Evolutionary conservation across 2,888 invertebrate genomes (phyloP), one percentile per base, ranked within the genome.

Genomic region (Omphaloscelis lunosa): DNA sequence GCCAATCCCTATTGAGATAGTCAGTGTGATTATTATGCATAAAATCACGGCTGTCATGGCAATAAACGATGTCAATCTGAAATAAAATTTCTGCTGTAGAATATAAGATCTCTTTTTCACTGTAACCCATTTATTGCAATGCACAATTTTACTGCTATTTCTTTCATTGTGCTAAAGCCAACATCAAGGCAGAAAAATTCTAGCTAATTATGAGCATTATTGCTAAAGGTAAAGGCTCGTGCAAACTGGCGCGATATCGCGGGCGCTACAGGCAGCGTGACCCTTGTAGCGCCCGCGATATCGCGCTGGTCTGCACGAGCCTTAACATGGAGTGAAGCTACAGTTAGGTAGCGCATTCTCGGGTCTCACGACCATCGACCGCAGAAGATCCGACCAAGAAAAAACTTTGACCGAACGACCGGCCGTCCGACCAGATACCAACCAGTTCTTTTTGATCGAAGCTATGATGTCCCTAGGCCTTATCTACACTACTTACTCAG

Each of bases 1-100:
- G 2, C 95, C 95, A 0, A 94, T 56, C 0, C 89, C 89, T 41
- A 94, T 68, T 77, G 92, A 91, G 23, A 93, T 77, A 4, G 91
- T 65, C 23, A 94, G 53, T 1, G 94, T 93, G 0, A 86, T 58
- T 5, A 94, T 77, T 4, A 95, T 81, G 78, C 95, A 95, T 0
- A 91, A 68, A 2, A 94, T 86, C 2, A 94, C 89, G 0, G 91
- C 90, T 15, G 92, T 89, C 56, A 93, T 67, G 1, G 95, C 94
- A 15, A 87, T 80, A 76, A 92, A 92, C 34, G 92, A 91, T 11
- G 89, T 86, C 68, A 94, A 56, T 79, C 95, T 95, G 89, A 27
- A 90, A 89, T 62, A 0, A 41, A 0, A 53, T 66, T 27, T 48
- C 11, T 69, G 7, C 9, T 69, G 7, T 51, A 75, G 6, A 62